Evolutionary conservation across 1,140 invertebrate species (phyloP), one percentile per base, ranked within the genome.

Genomic region (Oryctes rhinoceros): DNA sequence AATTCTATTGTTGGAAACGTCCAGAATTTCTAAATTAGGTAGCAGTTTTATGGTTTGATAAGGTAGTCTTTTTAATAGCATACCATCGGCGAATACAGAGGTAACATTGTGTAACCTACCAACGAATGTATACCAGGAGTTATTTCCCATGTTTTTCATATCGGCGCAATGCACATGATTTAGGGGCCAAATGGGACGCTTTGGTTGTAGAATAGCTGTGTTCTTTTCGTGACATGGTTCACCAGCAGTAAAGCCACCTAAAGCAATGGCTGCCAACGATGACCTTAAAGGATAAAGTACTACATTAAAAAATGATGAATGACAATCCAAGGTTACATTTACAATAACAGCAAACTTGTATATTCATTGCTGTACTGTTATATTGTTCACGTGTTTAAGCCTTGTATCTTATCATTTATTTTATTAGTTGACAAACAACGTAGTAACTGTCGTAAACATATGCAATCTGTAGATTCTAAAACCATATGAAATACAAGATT

Each of bases 71-170:
- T 48, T 81, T 30, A 86, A 75, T 13, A 82, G 78, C 83, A 86
- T 85, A 37, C 85, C 80, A 76, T 86, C 84, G 0, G 84, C 83
- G 76, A 84, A 85, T 7, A 86, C 71, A 44, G 84, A 86, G 67
- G 84, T 82, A 15, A 83, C 82, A 47, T 65, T 67, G 48, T 83
- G 62, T 79, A 78, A 67, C 44, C 77, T 24, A 77, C 59, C 10
- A 30, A 80, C 18, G 74, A 80, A 48, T 35, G 39, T 48, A 9
- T 65, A 24, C 53, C 13, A 44, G 13, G 76, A 48, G 48, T 39
- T 75, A 20, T 75, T 83, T 59, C 62, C 81, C 79, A 80, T 81
- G 59, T 6, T 79, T 11, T 81, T 85, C 65, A 86, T 79, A 76
- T 86, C 84, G 24, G 86, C 81, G 39, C 86, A 86, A 65, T 84